Percentiles rank a stretch among this genome's conserved stretches.
Conservation (phyloP, 1,140 invertebrate species). For the Drosophila murphyi region DNA sequence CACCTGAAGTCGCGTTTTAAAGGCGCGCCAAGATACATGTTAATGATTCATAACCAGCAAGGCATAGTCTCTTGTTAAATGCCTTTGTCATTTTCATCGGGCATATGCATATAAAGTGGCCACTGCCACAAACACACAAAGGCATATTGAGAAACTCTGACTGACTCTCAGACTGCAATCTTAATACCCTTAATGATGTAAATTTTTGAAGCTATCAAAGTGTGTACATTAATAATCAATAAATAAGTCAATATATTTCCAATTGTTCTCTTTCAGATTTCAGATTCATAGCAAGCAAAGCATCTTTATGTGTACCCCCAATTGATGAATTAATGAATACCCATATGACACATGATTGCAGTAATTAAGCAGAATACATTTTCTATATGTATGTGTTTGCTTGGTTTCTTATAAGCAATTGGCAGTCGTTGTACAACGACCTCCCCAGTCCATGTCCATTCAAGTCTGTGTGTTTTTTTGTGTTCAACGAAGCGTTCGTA, state of each 20-base stretch:
- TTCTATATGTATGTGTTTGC: background rate
- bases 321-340: background rate
- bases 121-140: slow-evolving; percentile 9
- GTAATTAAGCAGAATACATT: slow-evolving; percentile 10
- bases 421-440: slow-evolving; percentile 9
- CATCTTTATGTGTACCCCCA: too few relatives aligned
- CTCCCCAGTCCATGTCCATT: background rate
- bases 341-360: background rate
- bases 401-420: slow-evolving; percentile 1
- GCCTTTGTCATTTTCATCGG: slow-evolving; percentile 7
- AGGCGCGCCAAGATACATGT: slow-evolving; percentile 1
- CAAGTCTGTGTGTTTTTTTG: background rate
- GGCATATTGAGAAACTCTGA: background rate
- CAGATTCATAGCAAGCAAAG: too few relatives aligned
- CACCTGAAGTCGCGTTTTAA: background rate
- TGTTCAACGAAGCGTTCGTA: slow-evolving; percentile 21
- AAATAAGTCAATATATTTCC: too few relatives aligned
- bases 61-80: slow-evolving; percentile 8
- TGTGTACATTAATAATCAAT: too few relatives aligned
- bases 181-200: background rate
- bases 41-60: slow-evolving; percentile 6
- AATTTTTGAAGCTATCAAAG: too few relatives aligned
- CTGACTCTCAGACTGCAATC: slow-evolving; percentile 6
- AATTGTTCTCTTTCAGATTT: too few relatives aligned
- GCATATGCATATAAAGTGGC: slow-evolving; percentile 24